Percentiles rank a stretch among this genome's conserved stretches.
phyloP scores from a whole-genome alignment of 2,797 vertebrate species.

The Anguilla anguilla region DNA sequence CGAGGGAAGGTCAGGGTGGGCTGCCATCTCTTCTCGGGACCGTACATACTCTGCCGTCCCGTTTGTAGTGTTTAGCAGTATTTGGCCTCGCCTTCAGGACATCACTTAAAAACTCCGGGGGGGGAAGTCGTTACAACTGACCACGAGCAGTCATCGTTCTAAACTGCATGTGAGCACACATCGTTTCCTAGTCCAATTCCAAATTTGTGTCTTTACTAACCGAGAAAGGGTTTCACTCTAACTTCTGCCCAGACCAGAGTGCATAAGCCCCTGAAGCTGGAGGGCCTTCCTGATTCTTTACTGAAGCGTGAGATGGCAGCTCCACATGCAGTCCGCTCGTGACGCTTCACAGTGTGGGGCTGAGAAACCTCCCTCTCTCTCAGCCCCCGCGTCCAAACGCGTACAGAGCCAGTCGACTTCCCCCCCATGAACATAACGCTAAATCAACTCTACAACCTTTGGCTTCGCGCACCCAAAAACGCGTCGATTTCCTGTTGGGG shows the following conservation, averaged over 20 bases:
- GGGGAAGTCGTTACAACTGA: not conserved
- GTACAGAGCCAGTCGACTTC: not conserved
- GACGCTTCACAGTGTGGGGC: not conserved
- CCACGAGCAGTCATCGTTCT: not conserved
- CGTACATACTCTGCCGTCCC: not conserved
- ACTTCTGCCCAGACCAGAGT: not conserved
- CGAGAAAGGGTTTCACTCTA: not conserved
- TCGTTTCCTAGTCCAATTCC: not conserved
- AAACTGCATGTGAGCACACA: not conserved
- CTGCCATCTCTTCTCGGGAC: slow-evolving; percentile 13
- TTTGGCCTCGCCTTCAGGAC: not conserved
- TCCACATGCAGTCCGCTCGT: not conserved
- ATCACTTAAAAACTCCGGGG: not conserved
- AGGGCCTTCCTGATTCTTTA: not conserved
- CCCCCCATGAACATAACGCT: not conserved
- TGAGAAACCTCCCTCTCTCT: not conserved
- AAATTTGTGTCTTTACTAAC: not conserved
- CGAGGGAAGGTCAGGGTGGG: not conserved
- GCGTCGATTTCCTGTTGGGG: not conserved
- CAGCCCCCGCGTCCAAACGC: not conserved
- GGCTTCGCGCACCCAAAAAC: slow-evolving; percentile 14
- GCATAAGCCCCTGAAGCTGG: not conserved
- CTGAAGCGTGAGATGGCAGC: not conserved
- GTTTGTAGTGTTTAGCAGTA: slow-evolving; percentile 4
- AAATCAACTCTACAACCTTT: not conserved